These are phyloP conservation scores for Phenacoccus solenopsis DNA, from an alignment of 1,140 invertebrate genomes.

Conservation along the genomic window DNA sequence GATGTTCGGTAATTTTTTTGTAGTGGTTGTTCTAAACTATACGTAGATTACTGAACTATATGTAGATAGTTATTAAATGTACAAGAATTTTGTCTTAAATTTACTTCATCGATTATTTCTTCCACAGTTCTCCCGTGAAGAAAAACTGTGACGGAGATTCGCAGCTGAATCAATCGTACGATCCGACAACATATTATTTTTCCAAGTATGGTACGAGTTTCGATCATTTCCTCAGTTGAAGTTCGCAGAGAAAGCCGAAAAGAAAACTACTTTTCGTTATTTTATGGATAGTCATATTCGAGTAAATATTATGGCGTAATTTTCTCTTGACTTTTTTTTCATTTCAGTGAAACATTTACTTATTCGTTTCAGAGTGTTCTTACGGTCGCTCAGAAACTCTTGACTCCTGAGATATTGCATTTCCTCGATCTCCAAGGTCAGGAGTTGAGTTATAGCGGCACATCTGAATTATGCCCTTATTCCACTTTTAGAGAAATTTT, in stretches of 20 bases:
- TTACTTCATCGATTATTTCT: no score
- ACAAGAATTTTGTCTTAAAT: neutral
- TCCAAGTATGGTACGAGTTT: conserved; percentile 86
- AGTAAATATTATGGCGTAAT: conserved; percentile 23
- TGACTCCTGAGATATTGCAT: conserved; percentile 69
- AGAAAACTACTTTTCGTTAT: conserved; percentile 29
- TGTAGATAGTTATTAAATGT: neutral
- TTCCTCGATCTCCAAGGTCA: conserved; percentile 71
- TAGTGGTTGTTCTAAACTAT: neutral
- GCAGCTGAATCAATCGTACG: conserved; percentile 52
- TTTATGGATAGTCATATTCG: conserved; percentile 58
- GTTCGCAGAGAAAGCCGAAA: conserved; percentile 44
- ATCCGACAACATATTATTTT: conserved; percentile 76
- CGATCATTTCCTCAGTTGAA: conserved; percentile 71
- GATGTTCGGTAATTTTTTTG: conserved; percentile 4
- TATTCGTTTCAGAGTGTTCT: conserved; percentile 49
- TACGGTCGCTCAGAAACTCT: conserved; percentile 68
- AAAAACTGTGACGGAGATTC: conserved; percentile 16
- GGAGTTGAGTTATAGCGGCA: conserved; percentile 52
- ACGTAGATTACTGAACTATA: neutral
- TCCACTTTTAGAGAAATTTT: conserved; percentile 88
- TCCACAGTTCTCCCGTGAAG: conserved; percentile 18
- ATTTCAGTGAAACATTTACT: neutral
- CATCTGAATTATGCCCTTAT: conserved; percentile 67
- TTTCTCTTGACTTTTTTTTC: neutral